These are phyloP conservation scores for Saguinus imperator DNA, from an alignment of 2,113 vertebrate species.

Conservation along the genomic window DNA sequence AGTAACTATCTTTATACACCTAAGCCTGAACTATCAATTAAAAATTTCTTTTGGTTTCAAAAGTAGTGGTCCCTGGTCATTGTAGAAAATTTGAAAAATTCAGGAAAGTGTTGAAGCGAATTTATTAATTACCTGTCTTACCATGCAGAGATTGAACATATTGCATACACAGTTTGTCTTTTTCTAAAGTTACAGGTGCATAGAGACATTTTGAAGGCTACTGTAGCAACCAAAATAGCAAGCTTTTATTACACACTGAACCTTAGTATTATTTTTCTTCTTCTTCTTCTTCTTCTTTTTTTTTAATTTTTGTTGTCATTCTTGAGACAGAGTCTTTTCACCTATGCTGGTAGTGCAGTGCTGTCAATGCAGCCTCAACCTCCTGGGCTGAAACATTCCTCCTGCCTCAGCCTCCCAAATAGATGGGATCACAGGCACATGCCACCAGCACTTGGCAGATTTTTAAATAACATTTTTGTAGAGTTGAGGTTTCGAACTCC, in stretches of 20 bases:
- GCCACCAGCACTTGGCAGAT: too few species aligned
- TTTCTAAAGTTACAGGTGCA: neutral
- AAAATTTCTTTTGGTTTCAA: neutral
- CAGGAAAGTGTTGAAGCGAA: neutral
- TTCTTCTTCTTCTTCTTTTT: too few species aligned
- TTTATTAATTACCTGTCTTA: neutral
- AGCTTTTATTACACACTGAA: neutral
- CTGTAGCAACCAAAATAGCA: neutral
- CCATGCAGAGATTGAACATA: neutral
- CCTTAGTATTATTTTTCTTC: neutral
- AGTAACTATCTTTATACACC: neutral
- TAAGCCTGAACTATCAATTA: neutral
- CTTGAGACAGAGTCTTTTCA: too few species aligned
- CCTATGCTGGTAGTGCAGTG: too few species aligned
- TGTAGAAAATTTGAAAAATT: neutral
- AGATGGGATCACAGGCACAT: too few species aligned
- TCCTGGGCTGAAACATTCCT: too few species aligned
- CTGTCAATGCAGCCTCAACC: too few species aligned
- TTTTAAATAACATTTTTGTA: too few species aligned
- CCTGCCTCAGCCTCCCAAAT: too few species aligned
- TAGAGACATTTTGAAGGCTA: slow-evolving; percentile 31
- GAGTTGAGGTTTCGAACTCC: too few species aligned
- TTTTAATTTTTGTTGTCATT: too few species aligned
- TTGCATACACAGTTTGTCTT: neutral
- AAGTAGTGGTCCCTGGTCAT: neutral